These are phyloP conservation scores for Acrossocheilus fasciatus DNA, from an alignment of 2,797 vertebrate species.

Conservation along the genomic window DNA sequence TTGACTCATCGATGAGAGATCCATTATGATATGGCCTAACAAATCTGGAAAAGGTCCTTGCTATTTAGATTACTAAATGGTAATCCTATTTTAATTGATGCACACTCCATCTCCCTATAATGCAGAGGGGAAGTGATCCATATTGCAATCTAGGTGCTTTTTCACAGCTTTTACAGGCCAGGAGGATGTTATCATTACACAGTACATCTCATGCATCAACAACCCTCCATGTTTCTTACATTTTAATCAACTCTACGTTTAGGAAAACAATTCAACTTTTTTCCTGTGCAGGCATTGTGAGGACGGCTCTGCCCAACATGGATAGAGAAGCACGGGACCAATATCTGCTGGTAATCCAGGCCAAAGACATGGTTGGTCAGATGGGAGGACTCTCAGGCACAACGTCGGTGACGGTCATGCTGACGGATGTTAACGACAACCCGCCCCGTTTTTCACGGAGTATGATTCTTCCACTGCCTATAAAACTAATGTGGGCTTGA, in stretches of 20 bases:
- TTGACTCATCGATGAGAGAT: constrained; percentile 44
- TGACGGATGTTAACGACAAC: constrained; percentile 92
- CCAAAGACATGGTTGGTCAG: constrained; percentile 95
- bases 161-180: constrained; percentile 10
- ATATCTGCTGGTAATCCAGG: constrained; percentile 90
- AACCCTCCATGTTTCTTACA: not conserved
- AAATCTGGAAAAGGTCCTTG: constrained; percentile 34
- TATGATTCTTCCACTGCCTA: constrained; percentile 67
- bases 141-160: constrained; percentile 37
- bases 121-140: constrained; percentile 23
- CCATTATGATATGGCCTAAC: constrained; percentile 52
- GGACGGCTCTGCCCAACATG: constrained; percentile 90
- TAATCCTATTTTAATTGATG: constrained; percentile 61
- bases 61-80: constrained; percentile 47
- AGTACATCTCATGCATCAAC: constrained; percentile 14
- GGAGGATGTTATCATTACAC: constrained; percentile 26
- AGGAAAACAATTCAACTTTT: not conserved
- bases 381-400: constrained; percentile 92
- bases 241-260: constrained; percentile 5
- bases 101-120: constrained; percentile 29
- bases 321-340: constrained; percentile 89
- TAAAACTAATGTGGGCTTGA: not conserved
- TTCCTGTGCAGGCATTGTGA: constrained; percentile 84
- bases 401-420: constrained; percentile 87
- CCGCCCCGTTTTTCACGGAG: constrained; percentile 87